phyloP scores from a whole-genome alignment of 2,797 vertebrate species.

The Enteromius viviparus region DNA sequence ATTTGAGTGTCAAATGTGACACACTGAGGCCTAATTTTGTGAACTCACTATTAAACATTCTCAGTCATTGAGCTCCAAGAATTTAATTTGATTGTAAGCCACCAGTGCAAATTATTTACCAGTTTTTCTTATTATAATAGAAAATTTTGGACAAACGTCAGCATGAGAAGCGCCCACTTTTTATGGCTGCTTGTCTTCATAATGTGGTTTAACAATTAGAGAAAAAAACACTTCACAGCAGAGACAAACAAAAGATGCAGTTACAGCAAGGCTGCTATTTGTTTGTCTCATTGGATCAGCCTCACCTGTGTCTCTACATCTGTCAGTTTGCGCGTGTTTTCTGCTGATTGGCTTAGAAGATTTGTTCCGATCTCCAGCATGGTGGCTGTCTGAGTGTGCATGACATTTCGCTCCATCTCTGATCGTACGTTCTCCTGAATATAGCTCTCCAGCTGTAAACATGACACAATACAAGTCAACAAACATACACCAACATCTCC shows the following conservation, averaged over 20 bases:
- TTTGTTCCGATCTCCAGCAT: slow-evolving; percentile 82
- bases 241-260: neutral
- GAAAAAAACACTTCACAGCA: neutral
- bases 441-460: slow-evolving; percentile 79
- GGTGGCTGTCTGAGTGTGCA: slow-evolving; percentile 79
- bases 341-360: slow-evolving; percentile 80
- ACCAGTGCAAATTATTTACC: neutral
- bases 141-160: neutral
- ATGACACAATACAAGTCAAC: slow-evolving; percentile 46
- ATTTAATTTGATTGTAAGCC: neutral
- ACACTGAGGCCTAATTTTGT: neutral
- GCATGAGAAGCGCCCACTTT: neutral
- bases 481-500: slow-evolving; percentile 37
- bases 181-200: neutral
- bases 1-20: slow-evolving; percentile 10
- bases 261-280: slow-evolving; percentile 1
- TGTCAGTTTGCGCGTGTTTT: slow-evolving; percentile 82
- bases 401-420: slow-evolving; percentile 73
- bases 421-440: slow-evolving; percentile 79
- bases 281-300: slow-evolving; percentile 25
- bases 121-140: neutral
- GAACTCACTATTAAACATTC: neutral
- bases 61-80: neutral
- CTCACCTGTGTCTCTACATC: slow-evolving; percentile 82
- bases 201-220: slow-evolving; percentile 16